Conservation (phyloP, 2,888 invertebrate genomes). For the Drosophila birchii region DNA sequence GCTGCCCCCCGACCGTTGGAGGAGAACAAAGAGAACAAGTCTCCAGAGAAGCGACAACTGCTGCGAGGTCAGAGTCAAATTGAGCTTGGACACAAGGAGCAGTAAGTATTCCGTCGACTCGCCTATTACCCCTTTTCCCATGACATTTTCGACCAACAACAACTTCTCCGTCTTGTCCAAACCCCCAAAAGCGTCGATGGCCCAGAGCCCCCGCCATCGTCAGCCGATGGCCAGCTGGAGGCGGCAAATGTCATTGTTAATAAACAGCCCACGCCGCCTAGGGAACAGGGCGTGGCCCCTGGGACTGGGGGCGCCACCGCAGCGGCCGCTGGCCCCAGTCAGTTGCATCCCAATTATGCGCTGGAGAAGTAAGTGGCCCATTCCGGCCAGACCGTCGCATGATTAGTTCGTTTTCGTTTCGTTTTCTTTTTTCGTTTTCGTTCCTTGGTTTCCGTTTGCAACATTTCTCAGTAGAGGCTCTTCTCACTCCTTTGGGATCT, state of each 20-base stretch:
- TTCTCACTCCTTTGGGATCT: conserved; percentile 6
- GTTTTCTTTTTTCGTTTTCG: conserved; percentile 18
- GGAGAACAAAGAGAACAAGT: conserved; percentile 82
- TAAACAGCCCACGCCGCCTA: conserved; percentile 79
- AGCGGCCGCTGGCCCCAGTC: conserved; percentile 49
- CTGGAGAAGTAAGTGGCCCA: conserved; percentile 83
- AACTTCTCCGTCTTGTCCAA: conserved; percentile 36
- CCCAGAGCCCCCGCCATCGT: conserved; percentile 10
- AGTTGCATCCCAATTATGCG: conserved; percentile 71
- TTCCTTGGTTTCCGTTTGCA: conserved; percentile 9
- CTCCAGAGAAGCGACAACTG: conserved; percentile 69
- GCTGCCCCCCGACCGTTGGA: conserved; percentile 59
- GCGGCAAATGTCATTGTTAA: conserved; percentile 76
- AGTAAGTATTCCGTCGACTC: conserved; percentile 77
- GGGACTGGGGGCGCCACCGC: conserved; percentile 32
- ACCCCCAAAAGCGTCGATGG: conserved; percentile 51
- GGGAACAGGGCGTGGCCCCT: conserved; percentile 49
- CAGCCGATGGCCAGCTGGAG: conserved; percentile 47
- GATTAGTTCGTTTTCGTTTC: conserved; percentile 40
- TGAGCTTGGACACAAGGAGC: conserved; percentile 80
- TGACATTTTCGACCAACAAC: conserved; percentile 40
- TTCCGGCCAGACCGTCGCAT: conserved; percentile 52
- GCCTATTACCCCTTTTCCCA: conserved; percentile 14
- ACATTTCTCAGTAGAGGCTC: background rate
- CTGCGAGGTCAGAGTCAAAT: conserved; percentile 82